These are phyloP conservation scores for Magallana angulata DNA, from an alignment of 1,140 invertebrate species.

Conservation along the genomic window DNA sequence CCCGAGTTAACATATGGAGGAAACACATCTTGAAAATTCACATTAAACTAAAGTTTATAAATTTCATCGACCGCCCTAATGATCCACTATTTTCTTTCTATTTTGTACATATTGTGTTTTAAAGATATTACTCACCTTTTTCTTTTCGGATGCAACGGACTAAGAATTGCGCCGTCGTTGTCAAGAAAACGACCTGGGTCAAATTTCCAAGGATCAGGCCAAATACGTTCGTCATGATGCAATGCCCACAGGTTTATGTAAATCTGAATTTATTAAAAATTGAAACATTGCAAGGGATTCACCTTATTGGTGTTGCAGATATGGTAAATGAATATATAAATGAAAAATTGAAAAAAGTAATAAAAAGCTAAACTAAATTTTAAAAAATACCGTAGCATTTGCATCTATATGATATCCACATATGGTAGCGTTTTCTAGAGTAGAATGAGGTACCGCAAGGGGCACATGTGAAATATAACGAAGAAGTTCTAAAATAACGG, in stretches of 20 bases:
- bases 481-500: slow-evolving; percentile 68
- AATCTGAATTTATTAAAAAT: slow-evolving; percentile 77
- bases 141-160: slow-evolving; percentile 60
- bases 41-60: too few relatives aligned
- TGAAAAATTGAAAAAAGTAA: too few relatives aligned
- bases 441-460: slow-evolving; percentile 70
- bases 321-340: too few relatives aligned
- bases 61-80: too few relatives aligned
- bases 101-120: too few relatives aligned
- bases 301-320: too few relatives aligned
- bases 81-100: too few relatives aligned
- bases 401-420: slow-evolving; percentile 66
- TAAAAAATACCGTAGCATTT: slow-evolving; percentile 66
- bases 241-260: slow-evolving; percentile 92
- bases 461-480: slow-evolving; percentile 70
- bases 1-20: too few relatives aligned
- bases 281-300: too few relatives aligned
- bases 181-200: slow-evolving; percentile 83
- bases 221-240: slow-evolving; percentile 87
- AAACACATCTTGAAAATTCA: too few relatives aligned
- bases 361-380: too few relatives aligned
- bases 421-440: slow-evolving; percentile 65
- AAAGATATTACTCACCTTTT: slow-evolving; percentile 60
- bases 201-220: slow-evolving; percentile 87
- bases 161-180: slow-evolving; percentile 56